Percentiles rank a stretch among this genome's conserved stretches.
phyloP scores from a whole-genome alignment of 1,140 invertebrate species.

The Drosophila setifemur region DNA sequence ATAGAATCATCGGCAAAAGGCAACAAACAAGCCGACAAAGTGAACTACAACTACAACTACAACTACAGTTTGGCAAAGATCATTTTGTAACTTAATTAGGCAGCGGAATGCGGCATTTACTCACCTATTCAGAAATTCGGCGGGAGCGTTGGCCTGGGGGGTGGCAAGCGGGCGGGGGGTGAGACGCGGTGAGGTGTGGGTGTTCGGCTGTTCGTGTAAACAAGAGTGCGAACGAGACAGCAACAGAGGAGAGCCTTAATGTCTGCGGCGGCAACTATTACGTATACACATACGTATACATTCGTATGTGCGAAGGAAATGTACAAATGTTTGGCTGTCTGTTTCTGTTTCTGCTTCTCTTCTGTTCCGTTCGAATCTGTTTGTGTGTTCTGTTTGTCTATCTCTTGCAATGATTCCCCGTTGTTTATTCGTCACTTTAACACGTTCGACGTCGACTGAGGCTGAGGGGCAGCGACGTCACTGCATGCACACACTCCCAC shows the following conservation, averaged over 20 bases:
- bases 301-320: slow-evolving; percentile 70
- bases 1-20: background rate
- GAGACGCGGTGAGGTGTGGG: too few relatives aligned
- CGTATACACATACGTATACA: slow-evolving; percentile 32
- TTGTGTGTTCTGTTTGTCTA: slow-evolving; percentile 50
- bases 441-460: slow-evolving; percentile 50
- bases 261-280: slow-evolving; percentile 64
- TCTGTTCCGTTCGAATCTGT: background rate
- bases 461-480: slow-evolving; percentile 46
- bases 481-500: slow-evolving; percentile 51
- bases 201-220: slow-evolving; percentile 62
- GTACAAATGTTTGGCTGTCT: slow-evolving; percentile 66
- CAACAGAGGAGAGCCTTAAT: slow-evolving; percentile 63
- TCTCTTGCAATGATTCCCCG: slow-evolving; percentile 50
- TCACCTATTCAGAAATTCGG: slow-evolving; percentile 41
- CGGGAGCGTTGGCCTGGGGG: background rate
- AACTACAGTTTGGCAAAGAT: slow-evolving; percentile 23
- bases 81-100: slow-evolving; percentile 54
- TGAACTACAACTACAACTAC: too few relatives aligned
- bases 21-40: background rate
- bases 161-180: too few relatives aligned
- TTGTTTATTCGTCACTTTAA: slow-evolving; percentile 79
- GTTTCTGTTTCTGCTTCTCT: slow-evolving; percentile 29
- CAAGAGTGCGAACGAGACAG: slow-evolving; percentile 50
- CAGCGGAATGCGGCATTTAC: slow-evolving; percentile 53